Conservation (phyloP, 2,888 invertebrate species). For the Tricholauxania praeusta region DNA sequence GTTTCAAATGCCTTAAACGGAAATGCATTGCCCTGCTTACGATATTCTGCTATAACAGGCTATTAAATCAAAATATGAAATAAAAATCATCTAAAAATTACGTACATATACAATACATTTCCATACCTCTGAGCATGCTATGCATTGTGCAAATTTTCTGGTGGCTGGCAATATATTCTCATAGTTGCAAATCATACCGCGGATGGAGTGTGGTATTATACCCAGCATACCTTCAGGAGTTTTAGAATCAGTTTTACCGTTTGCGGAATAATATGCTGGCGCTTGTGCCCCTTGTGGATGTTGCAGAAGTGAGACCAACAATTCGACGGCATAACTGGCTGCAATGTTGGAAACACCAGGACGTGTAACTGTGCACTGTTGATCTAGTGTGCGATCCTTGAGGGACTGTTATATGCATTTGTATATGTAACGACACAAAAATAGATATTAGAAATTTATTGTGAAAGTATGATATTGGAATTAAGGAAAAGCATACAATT, state of each 20-base stretch:
- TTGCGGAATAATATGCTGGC: slow-evolving; percentile 72
- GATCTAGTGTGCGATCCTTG: slow-evolving; percentile 92
- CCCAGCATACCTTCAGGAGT: slow-evolving; percentile 79
- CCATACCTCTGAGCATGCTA: slow-evolving; percentile 84
- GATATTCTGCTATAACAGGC: slow-evolving; percentile 69
- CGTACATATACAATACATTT: neutral
- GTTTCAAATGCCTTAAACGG: slow-evolving; percentile 83
- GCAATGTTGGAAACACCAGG: slow-evolving; percentile 95
- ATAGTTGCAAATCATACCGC: slow-evolving; percentile 89
- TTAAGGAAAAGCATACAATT: neutral
- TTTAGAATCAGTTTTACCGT: slow-evolving; percentile 53
- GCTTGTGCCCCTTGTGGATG: slow-evolving; percentile 80
- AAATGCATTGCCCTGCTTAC: slow-evolving; percentile 76
- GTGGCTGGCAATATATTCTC: slow-evolving; percentile 88
- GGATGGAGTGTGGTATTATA: slow-evolving; percentile 90
- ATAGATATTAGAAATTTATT: slow-evolving; percentile 12
- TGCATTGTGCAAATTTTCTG: slow-evolving; percentile 88
- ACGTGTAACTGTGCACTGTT: slow-evolving; percentile 97
- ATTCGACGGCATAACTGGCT: slow-evolving; percentile 90
- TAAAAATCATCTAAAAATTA: slow-evolving; percentile 5
- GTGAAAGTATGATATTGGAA: neutral
- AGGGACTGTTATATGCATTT: slow-evolving; percentile 75
- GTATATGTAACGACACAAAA: slow-evolving; percentile 38
- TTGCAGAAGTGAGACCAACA: slow-evolving; percentile 87
- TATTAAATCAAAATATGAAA: slow-evolving; percentile 40